phyloP scores from a whole-genome alignment of 2,797 vertebrate species.

The Mareca penelope region DNA sequence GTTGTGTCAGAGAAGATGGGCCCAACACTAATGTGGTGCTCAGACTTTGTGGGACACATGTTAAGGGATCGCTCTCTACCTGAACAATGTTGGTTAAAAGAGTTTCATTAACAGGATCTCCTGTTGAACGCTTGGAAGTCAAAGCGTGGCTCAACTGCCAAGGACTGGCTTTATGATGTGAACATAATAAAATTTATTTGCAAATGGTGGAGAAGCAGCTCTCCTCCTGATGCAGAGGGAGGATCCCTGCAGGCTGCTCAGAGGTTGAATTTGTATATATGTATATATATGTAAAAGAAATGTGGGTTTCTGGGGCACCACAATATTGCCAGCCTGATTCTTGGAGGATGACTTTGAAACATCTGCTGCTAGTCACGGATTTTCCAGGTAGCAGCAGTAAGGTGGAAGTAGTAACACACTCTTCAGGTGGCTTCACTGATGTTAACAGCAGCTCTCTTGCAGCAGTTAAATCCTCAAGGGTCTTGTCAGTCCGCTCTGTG shows the following conservation, averaged over 20 bases:
- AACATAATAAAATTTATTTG: background rate
- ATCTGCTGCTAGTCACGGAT: background rate
- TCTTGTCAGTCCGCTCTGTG: background rate
- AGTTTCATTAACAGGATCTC: constrained; percentile 14
- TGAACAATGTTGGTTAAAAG: background rate
- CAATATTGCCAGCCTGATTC: background rate
- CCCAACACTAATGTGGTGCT: background rate
- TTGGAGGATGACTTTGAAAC: background rate
- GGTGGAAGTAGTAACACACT: background rate
- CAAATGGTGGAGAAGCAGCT: background rate
- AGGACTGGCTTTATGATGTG: background rate
- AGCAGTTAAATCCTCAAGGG: background rate
- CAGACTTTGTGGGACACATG: background rate
- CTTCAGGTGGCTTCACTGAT: background rate
- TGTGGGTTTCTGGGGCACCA: accelerated
- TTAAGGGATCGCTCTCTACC: background rate
- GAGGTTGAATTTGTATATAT: background rate
- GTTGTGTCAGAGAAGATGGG: constrained; percentile 33
- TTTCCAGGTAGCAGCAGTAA: background rate
- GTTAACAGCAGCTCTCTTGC: background rate
- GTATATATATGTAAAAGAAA: background rate
- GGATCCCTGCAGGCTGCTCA: background rate
- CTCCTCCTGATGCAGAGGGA: background rate
- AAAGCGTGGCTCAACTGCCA: background rate
- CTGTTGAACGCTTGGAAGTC: background rate